Evolutionary conservation across 92 coral and sea anemone species (phyloP).

Genomic region (Epizoanthus illoricatus): DNA sequence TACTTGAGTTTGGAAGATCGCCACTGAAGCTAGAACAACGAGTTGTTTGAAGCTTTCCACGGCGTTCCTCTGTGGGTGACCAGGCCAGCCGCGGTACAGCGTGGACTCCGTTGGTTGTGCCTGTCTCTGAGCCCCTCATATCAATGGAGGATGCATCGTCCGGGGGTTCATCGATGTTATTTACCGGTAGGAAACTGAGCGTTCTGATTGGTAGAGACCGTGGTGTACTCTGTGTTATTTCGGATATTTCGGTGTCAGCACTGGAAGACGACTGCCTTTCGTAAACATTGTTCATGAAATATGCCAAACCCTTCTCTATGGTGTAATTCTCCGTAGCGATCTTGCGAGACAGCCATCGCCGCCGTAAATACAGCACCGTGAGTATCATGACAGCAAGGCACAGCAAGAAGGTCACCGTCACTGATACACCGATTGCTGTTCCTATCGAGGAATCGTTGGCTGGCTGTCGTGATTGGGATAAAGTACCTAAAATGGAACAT

Average conservation of each 20-base stretch:
- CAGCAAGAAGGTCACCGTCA: slow-evolving; percentile 55
- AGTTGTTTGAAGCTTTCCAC: not conserved
- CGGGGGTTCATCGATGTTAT: not conserved
- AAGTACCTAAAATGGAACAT: not conserved
- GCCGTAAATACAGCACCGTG: slow-evolving; percentile 9
- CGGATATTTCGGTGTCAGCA: slow-evolving; percentile 7
- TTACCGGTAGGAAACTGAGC: slow-evolving; percentile 29
- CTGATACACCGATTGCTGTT: slow-evolving; percentile 64
- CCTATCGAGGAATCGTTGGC: slow-evolving; percentile 31
- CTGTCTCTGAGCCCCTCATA: not conserved
- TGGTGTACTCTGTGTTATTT: not conserved
- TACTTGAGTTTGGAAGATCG: no score
- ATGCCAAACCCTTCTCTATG: not conserved
- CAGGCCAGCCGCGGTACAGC: not conserved
- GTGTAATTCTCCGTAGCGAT: not conserved
- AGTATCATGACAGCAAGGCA: slow-evolving; percentile 51
- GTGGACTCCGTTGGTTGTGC: not conserved
- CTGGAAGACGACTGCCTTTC: not conserved
- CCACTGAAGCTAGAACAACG: no score
- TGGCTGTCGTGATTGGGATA: not conserved
- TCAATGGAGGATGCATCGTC: not conserved
- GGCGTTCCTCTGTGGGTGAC: not conserved
- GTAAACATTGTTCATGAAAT: not conserved
- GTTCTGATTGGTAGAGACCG: not conserved
- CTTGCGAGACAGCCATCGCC: slow-evolving; percentile 36